Conservation (phyloP, 2,888 invertebrate species). For the Thumatha senex region DNA sequence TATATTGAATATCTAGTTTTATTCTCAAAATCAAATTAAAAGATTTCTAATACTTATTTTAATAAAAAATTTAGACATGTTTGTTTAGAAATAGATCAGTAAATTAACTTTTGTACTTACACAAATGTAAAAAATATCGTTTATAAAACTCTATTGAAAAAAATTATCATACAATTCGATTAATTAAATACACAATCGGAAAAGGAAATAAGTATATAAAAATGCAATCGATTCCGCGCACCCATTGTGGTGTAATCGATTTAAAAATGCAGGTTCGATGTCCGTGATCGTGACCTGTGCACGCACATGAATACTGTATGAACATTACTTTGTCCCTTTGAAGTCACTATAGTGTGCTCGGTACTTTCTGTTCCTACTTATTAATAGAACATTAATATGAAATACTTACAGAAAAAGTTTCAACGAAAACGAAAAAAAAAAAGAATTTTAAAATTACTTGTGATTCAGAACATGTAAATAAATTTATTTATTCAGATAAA, state of each 20-base stretch:
- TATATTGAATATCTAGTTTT: neutral
- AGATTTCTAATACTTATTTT: constrained; percentile 1
- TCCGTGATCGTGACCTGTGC: constrained; percentile 80
- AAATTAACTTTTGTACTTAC: no score
- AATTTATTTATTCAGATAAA: no score
- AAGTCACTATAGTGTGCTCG: constrained; percentile 37
- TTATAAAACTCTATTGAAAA: constrained; percentile 25
- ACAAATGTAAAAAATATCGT: neutral
- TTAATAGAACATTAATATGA: neutral
- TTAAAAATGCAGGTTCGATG: constrained; percentile 77
- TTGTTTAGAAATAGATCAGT: neutral
- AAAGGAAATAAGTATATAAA: constrained; percentile 57
- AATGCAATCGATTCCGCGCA: constrained; percentile 56
- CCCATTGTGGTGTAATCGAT: constrained; percentile 65
- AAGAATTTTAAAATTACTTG: neutral
- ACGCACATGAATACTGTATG: constrained; percentile 74
- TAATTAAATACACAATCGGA: constrained; percentile 54
- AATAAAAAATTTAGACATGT: neutral
- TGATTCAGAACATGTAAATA: no score
- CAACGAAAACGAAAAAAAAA: neutral
- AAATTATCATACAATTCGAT: constrained; percentile 56
- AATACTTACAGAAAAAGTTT: neutral
- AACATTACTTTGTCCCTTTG: constrained; percentile 53
- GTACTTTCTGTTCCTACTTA: constrained; percentile 27
- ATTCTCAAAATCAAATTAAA: neutral